phyloP scores from a whole-genome alignment of 2,113 vertebrate species.

The Isurus oxyrinchus region DNA sequence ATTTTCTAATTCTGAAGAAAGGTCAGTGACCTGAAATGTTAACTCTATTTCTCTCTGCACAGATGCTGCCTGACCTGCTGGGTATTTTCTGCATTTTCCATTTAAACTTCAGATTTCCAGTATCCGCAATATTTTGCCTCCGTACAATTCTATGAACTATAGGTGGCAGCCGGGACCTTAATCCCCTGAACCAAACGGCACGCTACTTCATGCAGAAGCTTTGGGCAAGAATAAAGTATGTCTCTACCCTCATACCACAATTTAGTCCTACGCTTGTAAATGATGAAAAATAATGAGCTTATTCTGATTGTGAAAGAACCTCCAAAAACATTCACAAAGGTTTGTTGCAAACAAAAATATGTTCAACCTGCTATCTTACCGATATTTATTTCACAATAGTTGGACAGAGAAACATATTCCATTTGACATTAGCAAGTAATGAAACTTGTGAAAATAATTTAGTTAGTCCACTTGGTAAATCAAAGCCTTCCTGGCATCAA shows the following conservation, averaged over 20 bases:
- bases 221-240: not conserved
- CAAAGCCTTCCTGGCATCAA: not conserved
- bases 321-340: not conserved
- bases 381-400: not conserved
- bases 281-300: not conserved
- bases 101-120: not conserved
- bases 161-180: not conserved
- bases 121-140: not conserved
- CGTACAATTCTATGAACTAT: no score
- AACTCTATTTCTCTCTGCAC: not conserved
- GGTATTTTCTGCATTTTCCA: not conserved
- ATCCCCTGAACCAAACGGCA: not conserved
- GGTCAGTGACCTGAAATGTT: not conserved
- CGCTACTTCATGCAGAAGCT: not conserved
- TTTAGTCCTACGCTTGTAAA: not conserved
- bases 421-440: not conserved
- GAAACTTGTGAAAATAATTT: not conserved
- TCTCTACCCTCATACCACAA: not conserved
- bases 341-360: not conserved
- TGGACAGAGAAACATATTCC: not conserved
- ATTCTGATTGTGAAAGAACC: not conserved
- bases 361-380: not conserved
- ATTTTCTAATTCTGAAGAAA: not conserved
- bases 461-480: not conserved
- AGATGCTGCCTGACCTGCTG: not conserved